Evolutionary conservation across 2,888 invertebrate genomes (phyloP), one percentile per base, ranked within the genome.

Genomic region (Netelia virgata): DNA sequence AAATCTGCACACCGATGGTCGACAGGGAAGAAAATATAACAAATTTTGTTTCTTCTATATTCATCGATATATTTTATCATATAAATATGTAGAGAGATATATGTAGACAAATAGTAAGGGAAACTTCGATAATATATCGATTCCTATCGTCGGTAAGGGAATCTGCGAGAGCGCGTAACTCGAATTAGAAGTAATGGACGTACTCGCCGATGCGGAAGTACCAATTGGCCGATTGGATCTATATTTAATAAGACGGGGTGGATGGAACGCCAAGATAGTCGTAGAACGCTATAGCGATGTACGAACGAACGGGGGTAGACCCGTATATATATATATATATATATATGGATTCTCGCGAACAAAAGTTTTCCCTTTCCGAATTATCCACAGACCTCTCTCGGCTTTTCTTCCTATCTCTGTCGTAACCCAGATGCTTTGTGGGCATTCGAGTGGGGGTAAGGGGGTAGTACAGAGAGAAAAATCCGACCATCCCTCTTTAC

Each of bases 181-280:
- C 80, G 69, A 53, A 74, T 36, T 87, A 86, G 86, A 89, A 91
- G 88, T 90, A 88, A 86, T 83, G 86, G 89, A 88, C 89, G 86
- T 74, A 75, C 83, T 85, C 76, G 87, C 83, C 87, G 83, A 86
- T 86, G 89, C 82, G 88, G 90, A 90, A 91, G 89, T 89, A 90
- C 89, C 89, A 90, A 90, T 90, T 90, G 89, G 89, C 57, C 78
- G 85, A 87, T 85, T 83, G 88, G 89, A 91, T 90, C 90, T 91
- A 91, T 91, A 91, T 91, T 91, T 91, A 91, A 91, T 90, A 91
- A 91, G 91, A 91, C 89, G 88, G 87, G 77, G 86, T 14, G n/a
- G 61, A 55, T 36, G 14, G 36, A 61, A 23, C 36, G 36, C 53
- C 41, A 55, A 23, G 20, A 16, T 16, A 63, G 55, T n/a, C n/a